These are phyloP conservation scores for Leptopilina myrica DNA, from an alignment of 2,888 invertebrate species.

Conservation along the genomic window DNA sequence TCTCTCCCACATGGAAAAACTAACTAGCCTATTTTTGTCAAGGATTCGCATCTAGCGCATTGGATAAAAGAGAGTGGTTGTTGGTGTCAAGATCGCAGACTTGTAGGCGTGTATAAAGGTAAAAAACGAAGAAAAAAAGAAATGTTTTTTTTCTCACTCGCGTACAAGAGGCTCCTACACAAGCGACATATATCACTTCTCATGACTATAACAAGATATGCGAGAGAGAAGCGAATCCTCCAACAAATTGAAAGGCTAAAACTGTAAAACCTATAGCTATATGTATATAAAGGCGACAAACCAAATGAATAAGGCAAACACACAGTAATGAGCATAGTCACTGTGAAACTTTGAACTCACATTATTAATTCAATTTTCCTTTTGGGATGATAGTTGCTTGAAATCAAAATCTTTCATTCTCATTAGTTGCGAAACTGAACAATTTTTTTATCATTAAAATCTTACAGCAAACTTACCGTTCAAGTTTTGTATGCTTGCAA, in stretches of 20 bases:
- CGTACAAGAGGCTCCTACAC: background rate
- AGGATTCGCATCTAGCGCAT: constrained; percentile 54
- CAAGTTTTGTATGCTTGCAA: no score
- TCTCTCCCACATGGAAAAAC: constrained; percentile 38
- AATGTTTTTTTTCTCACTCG: constrained; percentile 2
- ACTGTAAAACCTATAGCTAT: constrained; percentile 1
- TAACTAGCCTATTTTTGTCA: constrained; percentile 60
- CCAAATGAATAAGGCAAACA: constrained; percentile 35
- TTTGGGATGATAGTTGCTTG: background rate
- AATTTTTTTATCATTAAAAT: no score
- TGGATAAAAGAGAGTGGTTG: constrained; percentile 49
- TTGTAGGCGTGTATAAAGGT: constrained; percentile 44
- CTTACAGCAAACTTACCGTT: no score
- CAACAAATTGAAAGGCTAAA: constrained; percentile 29
- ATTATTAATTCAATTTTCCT: background rate
- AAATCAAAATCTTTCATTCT: background rate
- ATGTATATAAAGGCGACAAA: background rate
- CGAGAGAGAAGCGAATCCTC: background rate
- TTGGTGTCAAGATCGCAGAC: constrained; percentile 53
- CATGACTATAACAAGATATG: constrained; percentile 32
- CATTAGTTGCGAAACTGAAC: background rate
- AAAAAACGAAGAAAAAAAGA: background rate
- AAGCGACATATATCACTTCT: constrained; percentile 5
- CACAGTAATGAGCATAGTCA: constrained; percentile 22
- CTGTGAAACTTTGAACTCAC: background rate